phyloP scores from a whole-genome alignment of 2,797 vertebrate species.

The Phoxinus dragarum region DNA sequence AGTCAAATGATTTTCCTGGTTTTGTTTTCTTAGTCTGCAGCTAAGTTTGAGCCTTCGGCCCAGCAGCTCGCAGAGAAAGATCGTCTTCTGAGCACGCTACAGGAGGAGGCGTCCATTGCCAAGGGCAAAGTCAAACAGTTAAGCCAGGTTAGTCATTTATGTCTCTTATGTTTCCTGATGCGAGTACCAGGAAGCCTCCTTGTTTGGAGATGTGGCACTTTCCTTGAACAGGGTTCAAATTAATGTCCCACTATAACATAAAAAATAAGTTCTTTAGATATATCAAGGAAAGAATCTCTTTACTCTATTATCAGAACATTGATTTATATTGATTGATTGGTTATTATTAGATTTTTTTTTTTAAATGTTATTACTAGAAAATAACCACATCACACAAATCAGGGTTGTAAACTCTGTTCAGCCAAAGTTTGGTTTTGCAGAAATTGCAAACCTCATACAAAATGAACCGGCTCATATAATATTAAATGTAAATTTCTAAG shows the following conservation, averaged over 20 bases:
- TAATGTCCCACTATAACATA: not conserved
- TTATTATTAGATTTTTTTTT: not conserved
- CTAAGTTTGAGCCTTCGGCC: slow-evolving; percentile 82
- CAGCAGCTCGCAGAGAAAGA: slow-evolving; percentile 91
- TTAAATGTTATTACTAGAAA: not conserved
- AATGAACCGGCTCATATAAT: not conserved
- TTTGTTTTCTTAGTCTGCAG: slow-evolving; percentile 74
- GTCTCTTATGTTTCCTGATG: not conserved
- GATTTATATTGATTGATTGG: not conserved
- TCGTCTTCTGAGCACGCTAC: slow-evolving; percentile 83
- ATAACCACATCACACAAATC: not conserved
- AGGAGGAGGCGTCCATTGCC: slow-evolving; percentile 87
- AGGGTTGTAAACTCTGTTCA: not conserved
- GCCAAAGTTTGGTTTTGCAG: not conserved
- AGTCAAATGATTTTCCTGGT: not conserved
- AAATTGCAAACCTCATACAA: not conserved
- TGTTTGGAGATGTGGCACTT: not conserved
- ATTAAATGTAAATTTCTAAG: accelerated
- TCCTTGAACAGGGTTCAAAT: not conserved
- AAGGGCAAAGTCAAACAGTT: slow-evolving; percentile 98
- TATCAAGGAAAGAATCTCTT: not conserved
- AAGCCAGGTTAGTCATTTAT: slow-evolving; percentile 82
- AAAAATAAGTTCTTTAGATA: not conserved
- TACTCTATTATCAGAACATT: not conserved
- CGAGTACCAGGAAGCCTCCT: not conserved